Evolutionary conservation across 2,888 invertebrate genomes (phyloP).

Genomic region (Drosophila stalkeri): DNA sequence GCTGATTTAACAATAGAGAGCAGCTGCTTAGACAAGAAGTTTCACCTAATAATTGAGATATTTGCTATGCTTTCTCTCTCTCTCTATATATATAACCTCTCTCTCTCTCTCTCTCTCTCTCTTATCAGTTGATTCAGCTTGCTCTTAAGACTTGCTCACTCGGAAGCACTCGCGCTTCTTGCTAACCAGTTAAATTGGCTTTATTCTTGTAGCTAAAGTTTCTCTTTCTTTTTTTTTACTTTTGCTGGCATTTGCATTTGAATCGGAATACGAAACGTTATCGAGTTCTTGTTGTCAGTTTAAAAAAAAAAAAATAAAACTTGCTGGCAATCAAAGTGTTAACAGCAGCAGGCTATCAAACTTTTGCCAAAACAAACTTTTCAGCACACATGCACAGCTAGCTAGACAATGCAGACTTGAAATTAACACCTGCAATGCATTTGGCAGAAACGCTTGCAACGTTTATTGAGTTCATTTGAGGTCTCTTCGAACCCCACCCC

Average conservation of each 20-base stretch:
- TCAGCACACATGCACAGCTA: not conserved
- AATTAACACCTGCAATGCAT: slow-evolving; percentile 69
- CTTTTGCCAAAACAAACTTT: slow-evolving; percentile 66
- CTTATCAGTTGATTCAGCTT: not conserved
- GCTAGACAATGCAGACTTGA: slow-evolving; percentile 42
- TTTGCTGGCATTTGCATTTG: slow-evolving; percentile 61
- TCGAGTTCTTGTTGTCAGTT: slow-evolving; percentile 46
- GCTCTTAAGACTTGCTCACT: not conserved
- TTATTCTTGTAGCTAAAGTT: slow-evolving; percentile 47
- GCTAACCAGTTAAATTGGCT: slow-evolving; percentile 47
- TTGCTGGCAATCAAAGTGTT: slow-evolving; percentile 75
- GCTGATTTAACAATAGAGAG: not conserved
- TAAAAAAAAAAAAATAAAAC: slow-evolving; percentile 32
- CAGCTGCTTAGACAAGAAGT: not conserved
- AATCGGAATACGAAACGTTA: slow-evolving; percentile 35
- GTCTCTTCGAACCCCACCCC: too few relatives aligned
- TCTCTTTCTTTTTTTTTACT: not conserved
- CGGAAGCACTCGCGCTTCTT: slow-evolving; percentile 5
- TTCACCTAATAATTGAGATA: slow-evolving; percentile 4
- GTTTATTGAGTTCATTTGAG: slow-evolving; percentile 10
- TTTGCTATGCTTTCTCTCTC: not conserved
- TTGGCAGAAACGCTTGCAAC: slow-evolving; percentile 38
- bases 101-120: not conserved
- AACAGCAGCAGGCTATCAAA: slow-evolving; percentile 70
- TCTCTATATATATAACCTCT: not conserved